Evolutionary conservation across 2,113 vertebrate species (phyloP).

Genomic region (Dipodomys merriami): DNA sequence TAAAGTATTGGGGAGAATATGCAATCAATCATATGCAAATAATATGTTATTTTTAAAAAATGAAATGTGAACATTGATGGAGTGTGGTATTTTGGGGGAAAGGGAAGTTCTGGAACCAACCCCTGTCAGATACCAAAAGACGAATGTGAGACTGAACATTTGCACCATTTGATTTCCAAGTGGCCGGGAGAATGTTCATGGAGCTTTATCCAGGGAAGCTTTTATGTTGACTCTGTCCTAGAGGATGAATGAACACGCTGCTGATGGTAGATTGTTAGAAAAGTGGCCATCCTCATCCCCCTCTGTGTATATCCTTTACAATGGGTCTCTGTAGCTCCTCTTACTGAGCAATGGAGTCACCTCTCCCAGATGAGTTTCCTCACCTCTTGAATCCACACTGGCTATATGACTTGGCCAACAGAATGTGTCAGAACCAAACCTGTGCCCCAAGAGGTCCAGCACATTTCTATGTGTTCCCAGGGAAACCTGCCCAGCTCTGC

Average conservation of each 20-base stretch:
- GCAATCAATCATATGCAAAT: not conserved
- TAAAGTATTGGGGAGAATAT: not conserved
- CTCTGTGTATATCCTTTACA: not conserved
- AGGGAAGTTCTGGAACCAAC: not conserved
- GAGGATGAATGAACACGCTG: not conserved
- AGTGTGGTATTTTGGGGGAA: not conserved
- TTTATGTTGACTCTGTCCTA: not conserved
- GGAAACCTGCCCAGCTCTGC: not conserved
- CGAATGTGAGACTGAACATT: not conserved
- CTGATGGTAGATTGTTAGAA: not conserved
- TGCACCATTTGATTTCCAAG: not conserved
- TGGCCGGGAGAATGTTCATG: not conserved
- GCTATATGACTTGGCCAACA: not conserved
- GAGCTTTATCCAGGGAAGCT: not conserved
- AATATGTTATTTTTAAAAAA: not conserved
- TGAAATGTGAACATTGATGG: too few relatives aligned
- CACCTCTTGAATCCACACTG: not conserved
- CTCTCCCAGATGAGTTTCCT: not conserved
- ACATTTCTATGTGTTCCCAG: not conserved
- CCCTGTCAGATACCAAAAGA: not conserved
- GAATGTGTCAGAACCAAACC: not conserved
- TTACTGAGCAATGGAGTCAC: not conserved
- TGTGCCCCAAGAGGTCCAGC: not conserved
- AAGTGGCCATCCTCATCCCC: not conserved
- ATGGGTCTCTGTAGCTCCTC: not conserved